These are phyloP conservation scores for Myiothlypis coronata DNA, from an alignment of 2,797 vertebrate species.

Conservation along the genomic window DNA sequence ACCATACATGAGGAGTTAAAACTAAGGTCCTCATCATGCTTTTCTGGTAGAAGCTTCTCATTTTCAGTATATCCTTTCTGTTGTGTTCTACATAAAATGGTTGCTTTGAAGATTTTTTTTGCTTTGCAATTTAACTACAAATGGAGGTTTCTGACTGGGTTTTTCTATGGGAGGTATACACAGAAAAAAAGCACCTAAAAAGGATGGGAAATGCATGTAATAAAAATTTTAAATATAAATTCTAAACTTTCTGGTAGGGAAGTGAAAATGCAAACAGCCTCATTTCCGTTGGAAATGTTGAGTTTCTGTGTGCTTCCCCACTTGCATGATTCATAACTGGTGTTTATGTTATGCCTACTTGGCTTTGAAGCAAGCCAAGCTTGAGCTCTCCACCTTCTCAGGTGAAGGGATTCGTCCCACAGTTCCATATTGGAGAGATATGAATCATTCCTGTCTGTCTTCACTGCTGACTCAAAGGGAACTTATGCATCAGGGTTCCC, in stretches of 20 bases:
- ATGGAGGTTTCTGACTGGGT: neutral
- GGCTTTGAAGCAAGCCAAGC: neutral
- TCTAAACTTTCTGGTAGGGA: neutral
- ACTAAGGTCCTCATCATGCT: neutral
- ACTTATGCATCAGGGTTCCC: neutral
- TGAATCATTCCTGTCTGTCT: conserved; percentile 40
- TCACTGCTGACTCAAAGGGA: neutral
- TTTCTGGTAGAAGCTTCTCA: neutral
- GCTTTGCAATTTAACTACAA: neutral
- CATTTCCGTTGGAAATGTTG: neutral
- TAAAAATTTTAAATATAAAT: neutral
- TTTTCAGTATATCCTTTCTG: neutral
- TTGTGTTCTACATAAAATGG: neutral
- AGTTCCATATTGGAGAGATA: neutral
- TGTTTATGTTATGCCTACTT: conserved; percentile 17
- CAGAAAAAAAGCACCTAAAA: neutral
- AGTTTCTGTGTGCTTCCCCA: neutral
- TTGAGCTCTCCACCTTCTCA: conserved; percentile 25
- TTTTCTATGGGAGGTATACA: neutral
- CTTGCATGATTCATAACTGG: conserved; percentile 4
- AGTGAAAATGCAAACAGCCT: neutral
- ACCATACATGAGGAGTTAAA: neutral
- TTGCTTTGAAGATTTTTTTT: neutral
- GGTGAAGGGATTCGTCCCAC: conserved; percentile 40
- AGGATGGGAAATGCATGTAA: neutral